Conservation (phyloP, 2,113 vertebrate species). For the Myanophis thanlyinensis region DNA sequence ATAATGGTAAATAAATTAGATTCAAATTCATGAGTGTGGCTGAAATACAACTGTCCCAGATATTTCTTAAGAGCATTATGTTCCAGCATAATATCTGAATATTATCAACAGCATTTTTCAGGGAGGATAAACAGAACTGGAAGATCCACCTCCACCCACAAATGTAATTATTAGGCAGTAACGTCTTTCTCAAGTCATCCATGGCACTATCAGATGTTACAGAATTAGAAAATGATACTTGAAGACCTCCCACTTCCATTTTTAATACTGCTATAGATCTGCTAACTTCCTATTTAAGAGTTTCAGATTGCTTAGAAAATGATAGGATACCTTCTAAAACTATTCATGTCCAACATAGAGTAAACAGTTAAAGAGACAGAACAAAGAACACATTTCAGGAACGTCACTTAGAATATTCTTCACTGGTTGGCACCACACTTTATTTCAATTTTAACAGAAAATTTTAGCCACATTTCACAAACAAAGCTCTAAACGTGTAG, state of each 20-base stretch:
- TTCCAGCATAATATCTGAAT: neutral
- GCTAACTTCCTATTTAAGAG: neutral
- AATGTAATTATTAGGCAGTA: neutral
- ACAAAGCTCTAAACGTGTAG: neutral
- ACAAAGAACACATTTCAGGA: neutral
- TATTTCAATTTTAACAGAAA: constrained; percentile 11
- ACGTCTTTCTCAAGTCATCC: neutral
- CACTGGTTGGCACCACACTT: constrained; percentile 21
- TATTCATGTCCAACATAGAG: neutral
- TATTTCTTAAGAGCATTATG: neutral
- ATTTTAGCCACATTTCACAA: neutral
- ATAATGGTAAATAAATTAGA: neutral
- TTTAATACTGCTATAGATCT: neutral
- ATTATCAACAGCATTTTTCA: neutral
- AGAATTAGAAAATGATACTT: neutral
- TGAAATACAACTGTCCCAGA: neutral
- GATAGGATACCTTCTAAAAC: neutral
- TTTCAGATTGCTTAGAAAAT: neutral
- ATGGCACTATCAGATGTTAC: neutral
- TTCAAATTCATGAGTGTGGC: neutral
- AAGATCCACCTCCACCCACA: neutral
- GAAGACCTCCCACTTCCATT: neutral
- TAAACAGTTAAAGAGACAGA: neutral
- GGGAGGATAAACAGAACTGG: neutral
- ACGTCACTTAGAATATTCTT: neutral